Evolutionary conservation across 2,888 invertebrate genomes (phyloP).

Genomic region (Cynaeus angustus): DNA sequence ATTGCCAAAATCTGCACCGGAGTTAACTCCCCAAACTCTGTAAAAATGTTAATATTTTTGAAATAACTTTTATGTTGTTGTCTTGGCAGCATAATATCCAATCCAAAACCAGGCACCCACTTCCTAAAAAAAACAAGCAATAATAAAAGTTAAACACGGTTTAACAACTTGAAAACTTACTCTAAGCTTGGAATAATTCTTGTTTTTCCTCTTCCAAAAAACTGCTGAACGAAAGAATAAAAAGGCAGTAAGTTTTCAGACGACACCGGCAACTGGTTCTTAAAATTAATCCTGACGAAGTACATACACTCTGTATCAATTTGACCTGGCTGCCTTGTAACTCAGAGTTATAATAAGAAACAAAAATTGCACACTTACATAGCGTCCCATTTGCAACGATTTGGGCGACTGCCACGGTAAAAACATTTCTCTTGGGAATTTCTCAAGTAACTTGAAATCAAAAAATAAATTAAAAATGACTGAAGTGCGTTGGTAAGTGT

Average conservation of each 20-base stretch:
- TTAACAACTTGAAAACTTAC: conserved; percentile 71
- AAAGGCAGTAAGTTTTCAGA: conserved; percentile 76
- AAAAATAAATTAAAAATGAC: conserved; percentile 82
- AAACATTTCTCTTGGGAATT: conserved; percentile 78
- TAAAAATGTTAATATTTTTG: conserved; percentile 81
- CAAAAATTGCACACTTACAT: conserved; percentile 24
- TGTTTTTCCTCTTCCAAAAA: conserved; percentile 75
- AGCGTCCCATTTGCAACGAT: conserved; percentile 6
- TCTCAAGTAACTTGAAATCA: conserved; percentile 76
- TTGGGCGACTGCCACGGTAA: conserved; percentile 76
- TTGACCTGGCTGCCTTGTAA: conserved; percentile 44
- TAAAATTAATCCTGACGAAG: conserved; percentile 79
- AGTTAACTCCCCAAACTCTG: conserved; percentile 80
- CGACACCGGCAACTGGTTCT: conserved; percentile 72
- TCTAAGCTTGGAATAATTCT: conserved; percentile 83
- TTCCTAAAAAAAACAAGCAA: conserved; percentile 73
- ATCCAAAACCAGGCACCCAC: conserved; percentile 84
- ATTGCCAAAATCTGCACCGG: conserved; percentile 76
- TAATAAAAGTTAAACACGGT: not conserved
- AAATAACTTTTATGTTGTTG: conserved; percentile 57
- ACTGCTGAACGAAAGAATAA: conserved; percentile 82
- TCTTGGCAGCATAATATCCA: conserved; percentile 61
- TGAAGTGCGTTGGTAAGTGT: conserved; percentile 74
- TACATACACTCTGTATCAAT: conserved; percentile 76
- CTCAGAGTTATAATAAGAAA: not conserved